Conservation (phyloP, 1,140 invertebrate genomes). For the Oscheius sp. region DNA sequence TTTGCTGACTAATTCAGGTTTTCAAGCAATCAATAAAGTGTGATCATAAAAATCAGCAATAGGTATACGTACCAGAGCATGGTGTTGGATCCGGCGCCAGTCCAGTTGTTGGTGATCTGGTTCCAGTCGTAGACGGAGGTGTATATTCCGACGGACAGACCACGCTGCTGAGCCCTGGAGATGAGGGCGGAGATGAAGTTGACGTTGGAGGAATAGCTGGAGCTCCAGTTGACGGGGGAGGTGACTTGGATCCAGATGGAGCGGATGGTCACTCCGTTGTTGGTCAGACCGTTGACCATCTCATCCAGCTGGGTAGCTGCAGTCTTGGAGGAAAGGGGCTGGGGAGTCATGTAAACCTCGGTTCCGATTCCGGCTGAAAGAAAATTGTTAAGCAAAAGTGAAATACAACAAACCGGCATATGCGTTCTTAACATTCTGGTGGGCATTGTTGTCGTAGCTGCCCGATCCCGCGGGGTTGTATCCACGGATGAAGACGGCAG, state of each 20-base stretch:
- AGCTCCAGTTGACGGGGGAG: constrained; percentile 24
- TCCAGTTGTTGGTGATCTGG: constrained; percentile 22
- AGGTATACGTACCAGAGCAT: constrained; percentile 5
- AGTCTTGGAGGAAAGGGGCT: constrained; percentile 5
- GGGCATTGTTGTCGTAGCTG: constrained; percentile 8
- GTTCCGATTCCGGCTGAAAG: constrained; percentile 25
- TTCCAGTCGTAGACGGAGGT: constrained; percentile 19
- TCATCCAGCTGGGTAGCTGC: constrained; percentile 23
- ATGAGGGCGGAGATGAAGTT: constrained; percentile 27
- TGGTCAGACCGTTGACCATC: constrained; percentile 11
- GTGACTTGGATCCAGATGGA: constrained; percentile 31
- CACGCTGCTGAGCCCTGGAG: background rate
- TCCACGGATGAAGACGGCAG: background rate
- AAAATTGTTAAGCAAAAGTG: too few relatives aligned
- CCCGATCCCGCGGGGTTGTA: constrained; percentile 21
- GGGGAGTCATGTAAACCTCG: constrained; percentile 34
- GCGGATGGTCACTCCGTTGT: constrained; percentile 18
- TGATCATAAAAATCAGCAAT: too few relatives aligned
- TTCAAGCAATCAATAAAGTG: too few relatives aligned
- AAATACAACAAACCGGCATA: constrained; percentile 1
- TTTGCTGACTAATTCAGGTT: background rate
- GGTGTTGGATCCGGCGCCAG: background rate
- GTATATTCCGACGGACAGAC: constrained; percentile 25
- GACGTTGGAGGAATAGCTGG: constrained; percentile 10
- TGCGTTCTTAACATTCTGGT: constrained; percentile 16